Evolutionary conservation across 1,140 invertebrate genomes (phyloP).

Genomic region (Zaprionus davidi): DNA sequence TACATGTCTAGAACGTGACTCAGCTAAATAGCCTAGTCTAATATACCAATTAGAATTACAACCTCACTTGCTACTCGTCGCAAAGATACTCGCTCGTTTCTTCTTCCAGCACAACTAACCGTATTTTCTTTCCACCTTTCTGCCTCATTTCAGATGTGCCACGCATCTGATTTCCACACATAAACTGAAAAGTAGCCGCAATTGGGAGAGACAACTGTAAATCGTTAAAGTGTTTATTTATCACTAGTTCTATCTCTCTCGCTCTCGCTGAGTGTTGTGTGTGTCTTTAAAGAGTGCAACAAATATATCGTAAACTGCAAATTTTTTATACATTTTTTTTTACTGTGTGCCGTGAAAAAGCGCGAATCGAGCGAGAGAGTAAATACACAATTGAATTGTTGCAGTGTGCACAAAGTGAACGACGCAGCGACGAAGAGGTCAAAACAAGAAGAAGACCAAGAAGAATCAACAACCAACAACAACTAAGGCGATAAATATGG

Average conservation of each 20-base stretch:
- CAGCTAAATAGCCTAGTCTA: neutral
- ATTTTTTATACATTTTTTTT: conserved; percentile 53
- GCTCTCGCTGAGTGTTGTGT: neutral
- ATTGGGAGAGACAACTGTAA: conserved; percentile 20
- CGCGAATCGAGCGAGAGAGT: conserved; percentile 14
- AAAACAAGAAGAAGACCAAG: conserved; percentile 24
- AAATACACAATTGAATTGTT: conserved; percentile 37
- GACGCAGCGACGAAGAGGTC: neutral
- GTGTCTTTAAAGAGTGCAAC: conserved; percentile 34
- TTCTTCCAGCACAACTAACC: conserved; percentile 13
- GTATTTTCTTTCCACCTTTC: conserved; percentile 4
- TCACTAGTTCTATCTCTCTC: neutral
- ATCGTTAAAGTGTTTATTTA: conserved; percentile 1
- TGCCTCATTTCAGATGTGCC: conserved; percentile 32
- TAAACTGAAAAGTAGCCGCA: conserved; percentile 9
- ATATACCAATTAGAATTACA: neutral
- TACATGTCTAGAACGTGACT: neutral
- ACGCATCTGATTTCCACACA: conserved; percentile 19
- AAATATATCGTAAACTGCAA: conserved; percentile 39
- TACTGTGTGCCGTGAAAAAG: conserved; percentile 29
- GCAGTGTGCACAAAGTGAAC: conserved; percentile 34
- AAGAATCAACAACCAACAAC: conserved; percentile 14
- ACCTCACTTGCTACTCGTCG: neutral
- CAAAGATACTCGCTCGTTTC: neutral
- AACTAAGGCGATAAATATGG: conserved; percentile 51